Base-by-base conservation (phyloP, 2,113 vertebrate genomes). In the Tauraco erythrolophus region DNA sequence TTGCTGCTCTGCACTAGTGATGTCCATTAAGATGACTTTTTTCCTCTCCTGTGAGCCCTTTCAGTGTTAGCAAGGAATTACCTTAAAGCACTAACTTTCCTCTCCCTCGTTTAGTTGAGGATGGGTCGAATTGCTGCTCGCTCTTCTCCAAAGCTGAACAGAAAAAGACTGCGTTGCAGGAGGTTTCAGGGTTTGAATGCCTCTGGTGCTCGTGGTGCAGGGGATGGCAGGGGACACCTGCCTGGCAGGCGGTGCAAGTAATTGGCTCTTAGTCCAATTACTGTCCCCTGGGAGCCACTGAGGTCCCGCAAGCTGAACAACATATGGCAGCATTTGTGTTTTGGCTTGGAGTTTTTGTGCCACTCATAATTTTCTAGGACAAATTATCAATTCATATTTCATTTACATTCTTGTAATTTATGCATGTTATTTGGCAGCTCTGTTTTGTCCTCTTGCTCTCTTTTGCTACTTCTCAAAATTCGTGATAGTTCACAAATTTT, bases 341-440 rank as follows among this genome's bases (percentile, higher is more conserved):
- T 91, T 89, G 84, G 41, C 76, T 76, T 89, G 39, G 45, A 11
- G 6, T 9, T 84, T 86, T 80, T 70, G 31, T 86, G 87, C 48
- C 53, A 53, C 50, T 95, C 41, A 9, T 30, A 28, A 53, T 96
- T 95, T 94, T 80, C n/a, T 86, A 69, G 71, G 89, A 69, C 89
- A 87, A 86, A 74, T 91, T 86, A 91, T 31, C 54, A 83, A 65
- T 88, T 94, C 21, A 3, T 46, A 41, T 64, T 80, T 84, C 10
- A 50, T 62, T 91, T 69, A 25, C 54, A 31, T 74, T 48, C 35
- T 65, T 76, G 31, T 80, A 87, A 79, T 77, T 84, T 79, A n/a
- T 91, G 80, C 21, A 9, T 72, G 37, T 69, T 83, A 70, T 86
- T 91, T 96, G 90, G 69, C 94, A 97, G 43, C 33, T 60, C 10